phyloP scores from a whole-genome alignment of 1,140 invertebrate species.

The Daktulosphaira vitifoliae region DNA sequence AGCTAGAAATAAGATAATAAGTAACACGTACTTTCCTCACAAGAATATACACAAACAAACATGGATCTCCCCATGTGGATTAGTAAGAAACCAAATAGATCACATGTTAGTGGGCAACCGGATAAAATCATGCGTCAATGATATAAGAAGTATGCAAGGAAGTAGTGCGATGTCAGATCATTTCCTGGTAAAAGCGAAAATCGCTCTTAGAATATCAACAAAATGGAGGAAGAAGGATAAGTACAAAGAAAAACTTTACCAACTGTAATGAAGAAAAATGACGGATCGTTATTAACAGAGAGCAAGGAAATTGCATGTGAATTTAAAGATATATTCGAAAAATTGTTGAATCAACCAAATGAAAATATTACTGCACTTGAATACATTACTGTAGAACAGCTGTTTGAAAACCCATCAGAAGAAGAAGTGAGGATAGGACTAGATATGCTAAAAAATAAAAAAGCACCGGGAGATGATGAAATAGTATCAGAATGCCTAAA shows the following conservation, averaged over 20 bases:
- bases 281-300: neutral
- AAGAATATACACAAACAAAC: neutral
- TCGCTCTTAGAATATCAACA: constrained; percentile 3
- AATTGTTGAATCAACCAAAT: neutral
- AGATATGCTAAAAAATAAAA: constrained; percentile 31
- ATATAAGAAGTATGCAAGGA: constrained; percentile 12
- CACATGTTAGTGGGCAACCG: constrained; percentile 5
- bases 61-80: neutral
- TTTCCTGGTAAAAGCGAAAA: constrained; percentile 20
- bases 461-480: constrained; percentile 28
- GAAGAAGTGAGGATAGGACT: constrained; percentile 30
- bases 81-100: constrained; percentile 20
- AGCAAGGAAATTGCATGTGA: too few species aligned
- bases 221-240: neutral
- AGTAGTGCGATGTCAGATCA: constrained; percentile 10
- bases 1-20: too few species aligned
- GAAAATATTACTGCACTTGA: neutral
- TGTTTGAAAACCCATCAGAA: neutral
- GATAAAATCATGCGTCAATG: constrained; percentile 2
- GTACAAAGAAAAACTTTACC: neutral
- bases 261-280: neutral
- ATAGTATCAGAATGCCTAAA: constrained; percentile 34
- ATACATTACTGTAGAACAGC: neutral
- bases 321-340: neutral
- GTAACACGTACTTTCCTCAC: too few species aligned